Base-by-base conservation (phyloP, 2,888 invertebrate species). In the Eupithecia subumbrata region DNA sequence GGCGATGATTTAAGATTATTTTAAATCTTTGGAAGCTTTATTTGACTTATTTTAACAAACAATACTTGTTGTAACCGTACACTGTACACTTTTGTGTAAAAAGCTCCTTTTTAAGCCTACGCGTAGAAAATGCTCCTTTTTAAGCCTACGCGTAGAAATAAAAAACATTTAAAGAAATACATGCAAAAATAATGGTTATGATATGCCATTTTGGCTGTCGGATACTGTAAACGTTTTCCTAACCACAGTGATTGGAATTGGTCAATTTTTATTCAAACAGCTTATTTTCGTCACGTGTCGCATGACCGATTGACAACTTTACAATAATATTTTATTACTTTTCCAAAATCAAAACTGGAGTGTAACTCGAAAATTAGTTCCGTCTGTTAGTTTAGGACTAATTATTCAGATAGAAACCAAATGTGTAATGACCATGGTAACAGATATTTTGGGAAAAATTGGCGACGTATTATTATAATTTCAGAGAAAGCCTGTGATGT, bases 201-300 rank as follows among this genome's bases (percentile, higher is more conserved):
- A 34, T 34, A 64, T 64, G 68, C 68, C 68, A 68, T 43, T n/a
- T 1, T 68, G 43, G 25, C 43, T 2, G 71, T 5, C 73, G 73
- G 11, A 30, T 69, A 71, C 73, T 77, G 77, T 68, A 69, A 60
- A 74, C 37, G 71, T 75, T 77, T 77, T 75, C 64, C 60, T 52
- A 77, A 75, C 71, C 64, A 69, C 72, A 43, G 45, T 73, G 70
- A 71, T 75, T 69, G 68, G 52, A 52, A 73, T 77, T 77, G 77
- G 73, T 73, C 68, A 73, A 73, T 73, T 77, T 67, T 67, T 67
- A 40, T 37, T 67, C 40, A 22, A n/a, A 18, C 2, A 67, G 40
- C 30, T 64, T 40, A 40, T 40, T 67, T 67, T 67, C 66, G 66
- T 66, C 66, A 66, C 66, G 2, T 66, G 37, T 66, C 37, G 66